Percentiles rank a stretch among this genome's conserved stretches.
Evolutionary conservation across 2,113 vertebrate genomes (phyloP).

Genomic region (Sturnira hondurensis): DNA sequence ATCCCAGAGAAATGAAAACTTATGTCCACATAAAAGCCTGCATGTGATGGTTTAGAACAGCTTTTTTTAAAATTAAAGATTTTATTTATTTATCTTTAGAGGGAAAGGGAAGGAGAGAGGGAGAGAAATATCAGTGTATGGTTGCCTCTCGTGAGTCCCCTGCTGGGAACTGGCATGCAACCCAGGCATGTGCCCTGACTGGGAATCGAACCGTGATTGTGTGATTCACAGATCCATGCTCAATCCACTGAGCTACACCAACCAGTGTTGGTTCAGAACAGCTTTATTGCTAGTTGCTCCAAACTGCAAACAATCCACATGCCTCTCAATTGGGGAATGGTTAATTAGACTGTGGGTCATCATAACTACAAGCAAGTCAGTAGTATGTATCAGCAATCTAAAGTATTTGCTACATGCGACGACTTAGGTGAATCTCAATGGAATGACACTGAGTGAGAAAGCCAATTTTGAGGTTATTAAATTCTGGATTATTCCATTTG

Average conservation of each 20-base stretch:
- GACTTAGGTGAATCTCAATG: background rate
- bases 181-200: too few species aligned
- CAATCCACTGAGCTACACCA: too few species aligned
- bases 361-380: background rate
- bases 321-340: background rate
- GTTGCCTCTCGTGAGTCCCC: too few species aligned
- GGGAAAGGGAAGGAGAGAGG: too few species aligned
- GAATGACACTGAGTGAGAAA: background rate
- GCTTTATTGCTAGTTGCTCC: background rate
- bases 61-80: too few species aligned
- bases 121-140: too few species aligned
- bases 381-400: background rate
- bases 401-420: background rate
- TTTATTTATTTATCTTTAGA: too few species aligned
- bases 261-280: background rate
- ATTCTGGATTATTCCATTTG: background rate
- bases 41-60: background rate
- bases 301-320: background rate
- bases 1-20: conserved; percentile 16
- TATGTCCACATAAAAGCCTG: background rate
- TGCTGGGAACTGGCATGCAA: too few species aligned
- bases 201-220: too few species aligned
- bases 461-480: background rate
- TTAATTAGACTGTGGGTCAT: background rate
- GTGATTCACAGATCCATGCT: too few species aligned